phyloP scores from a whole-genome alignment of 2,113 vertebrate species.

The Noturus placidus region DNA sequence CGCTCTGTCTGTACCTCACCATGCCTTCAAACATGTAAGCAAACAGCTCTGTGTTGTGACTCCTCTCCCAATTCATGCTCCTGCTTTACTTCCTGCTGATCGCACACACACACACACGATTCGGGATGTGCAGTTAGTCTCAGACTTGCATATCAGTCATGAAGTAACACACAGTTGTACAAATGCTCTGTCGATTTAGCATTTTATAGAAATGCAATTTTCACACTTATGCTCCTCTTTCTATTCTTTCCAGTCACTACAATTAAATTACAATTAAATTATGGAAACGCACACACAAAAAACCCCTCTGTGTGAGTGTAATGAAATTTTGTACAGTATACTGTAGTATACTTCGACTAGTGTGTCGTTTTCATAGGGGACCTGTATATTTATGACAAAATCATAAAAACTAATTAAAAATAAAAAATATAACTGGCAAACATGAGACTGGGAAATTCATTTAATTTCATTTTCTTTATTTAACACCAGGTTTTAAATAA shows the following conservation, averaged over 20 bases:
- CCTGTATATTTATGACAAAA: background rate
- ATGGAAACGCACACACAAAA: background rate
- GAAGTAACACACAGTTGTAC: background rate
- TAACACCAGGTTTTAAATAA: too few species aligned
- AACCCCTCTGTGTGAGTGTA: background rate
- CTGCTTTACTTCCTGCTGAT: background rate
- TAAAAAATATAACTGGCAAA: background rate
- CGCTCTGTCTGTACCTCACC: conserved; percentile 85
- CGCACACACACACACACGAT: background rate
- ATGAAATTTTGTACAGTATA: background rate
- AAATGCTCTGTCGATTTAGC: background rate
- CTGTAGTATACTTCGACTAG: background rate
- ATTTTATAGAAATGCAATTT: background rate
- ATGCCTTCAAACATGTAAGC: conserved; percentile 95
- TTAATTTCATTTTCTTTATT: too few species aligned
- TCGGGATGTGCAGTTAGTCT: background rate
- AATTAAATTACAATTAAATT: background rate
- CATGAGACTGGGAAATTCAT: background rate
- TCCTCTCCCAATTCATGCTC: background rate
- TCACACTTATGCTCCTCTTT: background rate
- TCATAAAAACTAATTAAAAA: background rate
- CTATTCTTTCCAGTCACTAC: background rate
- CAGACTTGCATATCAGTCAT: background rate
- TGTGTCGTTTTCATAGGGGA: background rate
- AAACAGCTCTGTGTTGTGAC: background rate